phyloP scores from a whole-genome alignment of 2,113 vertebrate species.

The Glareola pratincola region DNA sequence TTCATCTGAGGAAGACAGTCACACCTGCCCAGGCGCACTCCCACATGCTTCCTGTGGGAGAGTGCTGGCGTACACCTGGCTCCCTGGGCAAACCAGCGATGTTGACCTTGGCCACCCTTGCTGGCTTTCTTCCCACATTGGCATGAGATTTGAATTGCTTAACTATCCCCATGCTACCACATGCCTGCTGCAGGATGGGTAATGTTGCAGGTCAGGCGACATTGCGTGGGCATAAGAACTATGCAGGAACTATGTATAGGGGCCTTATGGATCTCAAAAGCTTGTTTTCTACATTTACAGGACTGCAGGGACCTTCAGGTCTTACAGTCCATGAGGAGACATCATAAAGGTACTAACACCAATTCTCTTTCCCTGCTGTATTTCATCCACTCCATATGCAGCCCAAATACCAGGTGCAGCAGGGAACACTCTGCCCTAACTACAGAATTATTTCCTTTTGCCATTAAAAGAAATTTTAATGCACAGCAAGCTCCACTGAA shows the following conservation, averaged over 20 bases:
- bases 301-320: background rate
- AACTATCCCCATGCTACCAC: background rate
- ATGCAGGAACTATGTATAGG: background rate
- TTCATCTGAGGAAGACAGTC: background rate
- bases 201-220: background rate
- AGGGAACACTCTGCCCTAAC: background rate
- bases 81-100: background rate
- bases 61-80: background rate
- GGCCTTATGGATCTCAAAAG: background rate
- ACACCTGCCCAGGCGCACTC: background rate
- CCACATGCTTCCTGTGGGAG: background rate
- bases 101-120: background rate
- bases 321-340: background rate
- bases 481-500: slow-evolving; percentile 15
- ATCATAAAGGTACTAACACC: background rate
- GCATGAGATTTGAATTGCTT: background rate
- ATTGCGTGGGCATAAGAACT: background rate
- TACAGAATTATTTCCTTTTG: slow-evolving; percentile 29
- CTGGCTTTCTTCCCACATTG: background rate
- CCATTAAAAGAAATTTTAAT: slow-evolving; percentile 41
- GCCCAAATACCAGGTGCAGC: background rate
- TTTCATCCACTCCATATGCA: background rate
- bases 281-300: background rate
- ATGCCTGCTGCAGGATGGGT: background rate
- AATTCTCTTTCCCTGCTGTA: background rate